phyloP scores from a whole-genome alignment of 2,888 invertebrate species.

The Choristoneura rosaceana region DNA sequence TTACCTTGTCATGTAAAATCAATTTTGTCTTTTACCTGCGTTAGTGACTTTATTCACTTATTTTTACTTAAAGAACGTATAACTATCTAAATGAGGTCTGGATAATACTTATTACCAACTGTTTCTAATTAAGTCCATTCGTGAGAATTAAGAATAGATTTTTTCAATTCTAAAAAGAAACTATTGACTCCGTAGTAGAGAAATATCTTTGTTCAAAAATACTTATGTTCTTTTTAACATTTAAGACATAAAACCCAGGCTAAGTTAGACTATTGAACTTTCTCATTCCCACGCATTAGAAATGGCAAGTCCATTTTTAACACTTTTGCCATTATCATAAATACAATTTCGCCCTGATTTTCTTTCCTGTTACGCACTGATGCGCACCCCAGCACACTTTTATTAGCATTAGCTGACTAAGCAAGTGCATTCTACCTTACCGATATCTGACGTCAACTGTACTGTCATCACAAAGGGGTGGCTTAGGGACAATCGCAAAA shows the following conservation, averaged over 20 bases:
- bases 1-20: background rate
- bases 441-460: slow-evolving; percentile 29
- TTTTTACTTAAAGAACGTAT: too few species aligned
- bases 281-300: slow-evolving; percentile 25
- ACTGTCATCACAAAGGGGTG: background rate
- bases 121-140: too few species aligned
- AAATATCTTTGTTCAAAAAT: too few species aligned
- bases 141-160: too few species aligned
- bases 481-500: background rate
- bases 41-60: background rate
- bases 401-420: slow-evolving; percentile 76
- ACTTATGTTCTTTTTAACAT: too few species aligned
- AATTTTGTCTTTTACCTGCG: background rate
- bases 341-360: slow-evolving; percentile 41
- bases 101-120: too few species aligned
- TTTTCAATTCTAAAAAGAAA: too few species aligned
- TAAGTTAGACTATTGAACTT: slow-evolving; percentile 4
- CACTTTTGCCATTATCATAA: slow-evolving; percentile 19
- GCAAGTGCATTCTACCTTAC: slow-evolving; percentile 58
- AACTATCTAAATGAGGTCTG: too few species aligned
- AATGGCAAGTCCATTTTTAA: slow-evolving; percentile 34
- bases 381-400: slow-evolving; percentile 67
- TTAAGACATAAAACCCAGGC: background rate
- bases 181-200: too few species aligned
- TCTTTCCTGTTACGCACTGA: slow-evolving; percentile 58